These are phyloP conservation scores for Camelus dromedarius DNA, from an alignment of 2,113 vertebrate genomes.

Conservation along the genomic window DNA sequence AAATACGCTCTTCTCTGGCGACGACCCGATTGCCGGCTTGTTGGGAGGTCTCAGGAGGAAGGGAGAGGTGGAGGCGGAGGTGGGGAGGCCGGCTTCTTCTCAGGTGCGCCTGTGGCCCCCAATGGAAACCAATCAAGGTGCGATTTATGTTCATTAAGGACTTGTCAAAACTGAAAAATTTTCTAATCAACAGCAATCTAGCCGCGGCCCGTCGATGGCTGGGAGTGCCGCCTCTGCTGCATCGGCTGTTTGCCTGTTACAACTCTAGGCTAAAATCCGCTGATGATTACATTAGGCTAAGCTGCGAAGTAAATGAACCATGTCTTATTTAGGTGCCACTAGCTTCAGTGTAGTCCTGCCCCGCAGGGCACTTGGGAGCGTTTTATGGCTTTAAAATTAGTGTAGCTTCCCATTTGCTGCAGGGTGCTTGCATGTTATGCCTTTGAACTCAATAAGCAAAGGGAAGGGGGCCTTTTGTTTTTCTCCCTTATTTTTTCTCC, in stretches of 20 bases:
- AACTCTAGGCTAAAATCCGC: slow-evolving; percentile 91
- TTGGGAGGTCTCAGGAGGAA: background rate
- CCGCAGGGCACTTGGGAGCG: slow-evolving; percentile 91
- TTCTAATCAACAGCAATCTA: slow-evolving; percentile 91
- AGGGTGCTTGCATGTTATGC: slow-evolving; percentile 91
- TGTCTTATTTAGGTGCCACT: slow-evolving; percentile 93
- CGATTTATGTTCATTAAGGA: slow-evolving; percentile 92
- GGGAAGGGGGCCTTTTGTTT: slow-evolving; percentile 88
- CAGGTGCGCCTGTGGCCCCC: slow-evolving; percentile 90
- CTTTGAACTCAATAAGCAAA: slow-evolving; percentile 94
- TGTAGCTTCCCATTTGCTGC: slow-evolving; percentile 91
- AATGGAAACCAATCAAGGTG: slow-evolving; percentile 90
- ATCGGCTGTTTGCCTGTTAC: slow-evolving; percentile 89
- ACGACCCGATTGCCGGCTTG: background rate
- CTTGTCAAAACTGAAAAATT: slow-evolving; percentile 95
- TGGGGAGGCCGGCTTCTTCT: slow-evolving; percentile 69
- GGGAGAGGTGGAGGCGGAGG: background rate
- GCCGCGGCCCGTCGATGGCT: slow-evolving; percentile 88
- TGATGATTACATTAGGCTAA: slow-evolving; percentile 95
- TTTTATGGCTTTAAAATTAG: slow-evolving; percentile 95
- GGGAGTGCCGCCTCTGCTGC: slow-evolving; percentile 86
- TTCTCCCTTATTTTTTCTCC: slow-evolving; percentile 55
- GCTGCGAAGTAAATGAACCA: slow-evolving; percentile 93
- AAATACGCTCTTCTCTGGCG: slow-evolving; percentile 76
- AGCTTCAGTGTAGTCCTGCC: slow-evolving; percentile 90